These are phyloP conservation scores for Cynodonichthys magdalenae DNA, from an alignment of 2,797 vertebrate species.

Conservation along the genomic window DNA sequence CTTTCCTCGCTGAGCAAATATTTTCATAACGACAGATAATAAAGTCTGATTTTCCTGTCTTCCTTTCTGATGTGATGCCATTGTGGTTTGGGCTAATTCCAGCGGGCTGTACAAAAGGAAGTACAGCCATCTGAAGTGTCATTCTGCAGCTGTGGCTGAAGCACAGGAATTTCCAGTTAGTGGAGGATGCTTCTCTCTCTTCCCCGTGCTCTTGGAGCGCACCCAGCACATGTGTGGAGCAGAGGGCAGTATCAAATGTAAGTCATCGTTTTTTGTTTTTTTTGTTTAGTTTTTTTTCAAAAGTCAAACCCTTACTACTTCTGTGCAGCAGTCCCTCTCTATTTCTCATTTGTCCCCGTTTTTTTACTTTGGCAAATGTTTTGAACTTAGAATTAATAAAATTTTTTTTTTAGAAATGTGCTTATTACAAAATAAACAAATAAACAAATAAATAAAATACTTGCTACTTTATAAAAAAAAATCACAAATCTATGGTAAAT, in stretches of 20 bases:
- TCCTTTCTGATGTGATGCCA: slow-evolving; percentile 91
- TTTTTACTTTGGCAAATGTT: too few relatives aligned
- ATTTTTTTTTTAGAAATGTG: too few relatives aligned
- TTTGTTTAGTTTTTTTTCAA: slow-evolving; percentile 9
- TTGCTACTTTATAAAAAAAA: too few relatives aligned
- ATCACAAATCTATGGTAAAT: too few relatives aligned
- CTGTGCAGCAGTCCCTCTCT: slow-evolving; percentile 17
- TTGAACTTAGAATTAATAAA: too few relatives aligned
- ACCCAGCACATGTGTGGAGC: slow-evolving; percentile 87
- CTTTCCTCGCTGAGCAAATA: slow-evolving; percentile 75
- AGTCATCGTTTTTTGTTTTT: slow-evolving; percentile 69
- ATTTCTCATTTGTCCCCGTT: background rate
- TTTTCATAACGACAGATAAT: slow-evolving; percentile 84
- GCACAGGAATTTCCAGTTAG: slow-evolving; percentile 85
- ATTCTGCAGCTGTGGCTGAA: slow-evolving; percentile 87
- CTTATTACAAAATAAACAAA: too few relatives aligned
- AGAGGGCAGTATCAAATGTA: slow-evolving; percentile 92
- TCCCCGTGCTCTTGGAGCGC: slow-evolving; percentile 29
- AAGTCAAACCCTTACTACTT: slow-evolving; percentile 47
- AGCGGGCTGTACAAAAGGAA: slow-evolving; percentile 90
- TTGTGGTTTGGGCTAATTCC: slow-evolving; percentile 92
- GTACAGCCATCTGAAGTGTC: slow-evolving; percentile 91
- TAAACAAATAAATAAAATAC: too few relatives aligned
- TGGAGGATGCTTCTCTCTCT: slow-evolving; percentile 70
- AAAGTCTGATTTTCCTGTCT: slow-evolving; percentile 81